Evolutionary conservation across 2,888 invertebrate genomes (phyloP).

Genomic region (Siphlonurus alternatus): DNA sequence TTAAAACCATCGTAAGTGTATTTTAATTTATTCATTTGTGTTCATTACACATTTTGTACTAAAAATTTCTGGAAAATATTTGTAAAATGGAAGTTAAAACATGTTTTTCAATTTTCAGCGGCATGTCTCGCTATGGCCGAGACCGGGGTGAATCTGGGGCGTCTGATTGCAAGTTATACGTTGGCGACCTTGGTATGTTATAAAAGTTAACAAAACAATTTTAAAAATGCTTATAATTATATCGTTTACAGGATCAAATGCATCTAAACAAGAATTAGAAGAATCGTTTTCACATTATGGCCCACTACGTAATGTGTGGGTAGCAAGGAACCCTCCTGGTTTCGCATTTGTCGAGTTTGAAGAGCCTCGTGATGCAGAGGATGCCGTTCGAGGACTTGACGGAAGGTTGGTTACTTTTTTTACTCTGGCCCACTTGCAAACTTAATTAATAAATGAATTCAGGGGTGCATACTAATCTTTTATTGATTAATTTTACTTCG

Average conservation of each 20-base stretch:
- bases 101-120: too few species aligned
- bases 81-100: too few species aligned
- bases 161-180: slow-evolving; percentile 85
- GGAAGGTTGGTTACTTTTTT: slow-evolving; percentile 25
- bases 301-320: slow-evolving; percentile 86
- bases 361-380: slow-evolving; percentile 82
- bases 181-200: slow-evolving; percentile 81
- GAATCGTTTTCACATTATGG: slow-evolving; percentile 88
- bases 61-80: too few species aligned
- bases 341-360: slow-evolving; percentile 92
- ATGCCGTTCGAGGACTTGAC: slow-evolving; percentile 54
- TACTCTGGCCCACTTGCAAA: not conserved
- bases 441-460: too few species aligned
- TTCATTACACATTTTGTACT: too few species aligned
- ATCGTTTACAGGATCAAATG: slow-evolving; percentile 26
- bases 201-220: not conserved
- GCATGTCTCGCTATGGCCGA: slow-evolving; percentile 24
- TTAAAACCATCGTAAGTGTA: too few species aligned
- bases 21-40: too few species aligned
- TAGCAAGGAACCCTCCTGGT: slow-evolving; percentile 90
- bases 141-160: slow-evolving; percentile 27
- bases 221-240: not conserved
- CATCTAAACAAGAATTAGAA: slow-evolving; percentile 84
- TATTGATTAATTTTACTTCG: too few species aligned
- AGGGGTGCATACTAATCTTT: too few species aligned